A percentile compares a stretch with the other conserved stretches of the same genome.
Evolutionary conservation across 2,113 vertebrate species (phyloP).

Genomic region (Pongo pygmaeus): DNA sequence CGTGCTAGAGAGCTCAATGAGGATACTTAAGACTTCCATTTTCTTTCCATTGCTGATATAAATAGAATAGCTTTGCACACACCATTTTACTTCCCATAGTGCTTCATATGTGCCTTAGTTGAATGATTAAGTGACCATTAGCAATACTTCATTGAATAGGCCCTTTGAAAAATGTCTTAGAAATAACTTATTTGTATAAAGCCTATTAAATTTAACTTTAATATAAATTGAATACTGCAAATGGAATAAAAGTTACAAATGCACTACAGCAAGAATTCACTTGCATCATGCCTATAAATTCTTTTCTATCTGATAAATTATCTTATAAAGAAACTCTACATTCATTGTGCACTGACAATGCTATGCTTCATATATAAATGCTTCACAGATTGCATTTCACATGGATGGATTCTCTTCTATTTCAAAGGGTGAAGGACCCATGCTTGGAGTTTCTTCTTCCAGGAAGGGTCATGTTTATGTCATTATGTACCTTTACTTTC

Average conservation of each 20-base stretch:
- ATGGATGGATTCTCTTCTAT: neutral
- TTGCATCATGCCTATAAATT: conserved; percentile 37
- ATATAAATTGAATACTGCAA: conserved; percentile 12
- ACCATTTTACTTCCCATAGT: neutral
- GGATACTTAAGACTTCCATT: conserved; percentile 1
- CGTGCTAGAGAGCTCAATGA: neutral
- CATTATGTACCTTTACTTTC: neutral
- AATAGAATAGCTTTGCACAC: conserved; percentile 17
- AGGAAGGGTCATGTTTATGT: neutral
- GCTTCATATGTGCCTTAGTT: neutral
- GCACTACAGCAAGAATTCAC: neutral
- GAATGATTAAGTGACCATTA: conserved; percentile 52
- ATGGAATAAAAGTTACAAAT: conserved; percentile 47
- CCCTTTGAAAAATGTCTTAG: conserved; percentile 59
- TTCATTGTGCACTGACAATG: neutral
- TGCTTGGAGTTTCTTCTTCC: neutral
- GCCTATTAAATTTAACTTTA: conserved; percentile 53
- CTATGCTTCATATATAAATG: neutral
- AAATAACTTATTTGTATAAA: conserved; percentile 51
- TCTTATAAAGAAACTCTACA: conserved; percentile 4
- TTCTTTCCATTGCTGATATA: neutral
- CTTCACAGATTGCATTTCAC: neutral
- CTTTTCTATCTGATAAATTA: conserved; percentile 49
- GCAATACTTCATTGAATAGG: conserved; percentile 16
- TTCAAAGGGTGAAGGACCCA: conserved; percentile 6